A percentile compares a stretch with the other conserved stretches of the same genome.
Evolutionary conservation across 37 sponge, comb jelly and placozoan species (phyloP).

Genomic region (Bolinopsis microptera): DNA sequence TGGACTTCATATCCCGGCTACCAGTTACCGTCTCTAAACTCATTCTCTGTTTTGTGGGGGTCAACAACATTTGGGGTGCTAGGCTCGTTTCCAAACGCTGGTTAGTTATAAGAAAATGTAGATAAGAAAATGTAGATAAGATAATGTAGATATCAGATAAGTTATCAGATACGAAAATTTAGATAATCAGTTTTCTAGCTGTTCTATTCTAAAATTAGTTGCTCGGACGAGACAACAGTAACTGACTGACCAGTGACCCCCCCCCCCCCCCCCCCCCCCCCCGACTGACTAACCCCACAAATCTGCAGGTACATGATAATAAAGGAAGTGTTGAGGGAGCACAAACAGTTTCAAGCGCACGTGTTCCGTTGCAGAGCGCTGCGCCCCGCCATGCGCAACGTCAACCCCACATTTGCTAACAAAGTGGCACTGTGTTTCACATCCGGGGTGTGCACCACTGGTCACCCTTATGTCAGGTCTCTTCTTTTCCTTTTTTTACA

Average conservation of each 20-base stretch:
- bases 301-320: slow-evolving; percentile 57
- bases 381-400: slow-evolving; percentile 36
- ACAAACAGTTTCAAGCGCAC: slow-evolving; percentile 56
- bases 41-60: slow-evolving; percentile 48
- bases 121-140: too few species aligned
- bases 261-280: too few species aligned
- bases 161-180: too few species aligned
- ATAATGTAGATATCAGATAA: too few species aligned
- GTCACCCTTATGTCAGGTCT: slow-evolving; percentile 44
- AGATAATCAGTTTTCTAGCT: too few species aligned
- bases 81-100: slow-evolving; percentile 37
- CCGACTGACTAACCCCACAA: too few species aligned
- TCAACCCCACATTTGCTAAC: slow-evolving; percentile 58
- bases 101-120: too few species aligned
- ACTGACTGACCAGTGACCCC: too few species aligned
- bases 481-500: too few species aligned
- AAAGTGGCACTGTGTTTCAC: slow-evolving; percentile 56
- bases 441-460: slow-evolving; percentile 30
- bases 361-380: slow-evolving; percentile 61
- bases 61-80: slow-evolving; percentile 32
- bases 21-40: slow-evolving; percentile 52
- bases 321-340: slow-evolving; percentile 6
- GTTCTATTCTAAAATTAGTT: too few species aligned
- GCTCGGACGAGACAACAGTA: too few species aligned
- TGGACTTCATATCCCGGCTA: slow-evolving; percentile 36